Percentiles rank a stretch among this genome's conserved stretches.
phyloP scores from a whole-genome alignment of 1,140 invertebrate genomes.

The Dreissena polymorpha region DNA sequence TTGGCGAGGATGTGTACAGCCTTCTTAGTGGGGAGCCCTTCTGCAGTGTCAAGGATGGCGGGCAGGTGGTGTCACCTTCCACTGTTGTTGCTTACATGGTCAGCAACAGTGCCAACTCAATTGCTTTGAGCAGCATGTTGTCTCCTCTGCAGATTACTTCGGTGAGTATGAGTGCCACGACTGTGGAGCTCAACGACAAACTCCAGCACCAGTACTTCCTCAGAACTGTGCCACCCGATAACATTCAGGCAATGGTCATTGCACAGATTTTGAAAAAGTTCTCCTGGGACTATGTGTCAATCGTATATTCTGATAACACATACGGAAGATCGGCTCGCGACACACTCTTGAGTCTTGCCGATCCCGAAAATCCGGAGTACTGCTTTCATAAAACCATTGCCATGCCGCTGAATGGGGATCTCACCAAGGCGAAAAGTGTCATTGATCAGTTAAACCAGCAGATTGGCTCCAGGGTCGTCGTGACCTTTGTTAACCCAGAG shows the following conservation, averaged over 20 bases:
- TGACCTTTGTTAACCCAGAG: constrained; percentile 87
- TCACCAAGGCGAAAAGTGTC: constrained; percentile 69
- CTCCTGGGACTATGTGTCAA: constrained; percentile 89
- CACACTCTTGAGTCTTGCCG: constrained; percentile 65
- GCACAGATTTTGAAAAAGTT: constrained; percentile 85
- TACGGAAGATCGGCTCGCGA: constrained; percentile 83
- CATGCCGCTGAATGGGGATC: constrained; percentile 64
- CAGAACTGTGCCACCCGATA: constrained; percentile 86
- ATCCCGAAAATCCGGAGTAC: constrained; percentile 53
- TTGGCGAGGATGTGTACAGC: constrained; percentile 75
- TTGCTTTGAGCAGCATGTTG: constrained; percentile 67
- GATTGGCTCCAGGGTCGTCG: constrained; percentile 84
- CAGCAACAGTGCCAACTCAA: constrained; percentile 69
- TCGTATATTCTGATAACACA: constrained; percentile 84
- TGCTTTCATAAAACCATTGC: constrained; percentile 59
- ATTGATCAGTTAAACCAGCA: constrained; percentile 84
- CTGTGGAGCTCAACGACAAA: constrained; percentile 82
- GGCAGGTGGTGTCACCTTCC: constrained; percentile 67
- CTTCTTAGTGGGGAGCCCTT: constrained; percentile 72
- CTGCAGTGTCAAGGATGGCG: constrained; percentile 60
- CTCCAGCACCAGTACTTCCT: constrained; percentile 86
- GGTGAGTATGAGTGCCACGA: constrained; percentile 90
- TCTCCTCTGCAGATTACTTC: constrained; percentile 67
- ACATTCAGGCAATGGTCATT: constrained; percentile 87
- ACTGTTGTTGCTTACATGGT: constrained; percentile 70